A percentile compares a stretch with the other conserved stretches of the same genome.
Evolutionary conservation across 2,888 invertebrate species (phyloP).

Genomic region (Andricus quercusramuli): DNA sequence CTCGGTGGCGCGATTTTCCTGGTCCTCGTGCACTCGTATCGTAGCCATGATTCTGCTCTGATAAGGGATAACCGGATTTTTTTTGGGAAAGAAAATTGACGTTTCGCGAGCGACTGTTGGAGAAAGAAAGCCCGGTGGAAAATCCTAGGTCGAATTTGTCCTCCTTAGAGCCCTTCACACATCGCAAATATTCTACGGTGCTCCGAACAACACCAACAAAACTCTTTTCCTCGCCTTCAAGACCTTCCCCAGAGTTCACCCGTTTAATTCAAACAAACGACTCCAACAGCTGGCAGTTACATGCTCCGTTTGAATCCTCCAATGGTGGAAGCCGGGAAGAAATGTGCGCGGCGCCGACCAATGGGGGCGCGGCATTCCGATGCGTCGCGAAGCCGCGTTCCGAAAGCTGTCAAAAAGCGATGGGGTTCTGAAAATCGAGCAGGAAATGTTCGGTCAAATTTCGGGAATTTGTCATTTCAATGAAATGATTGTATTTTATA

Average conservation of each 20-base stretch:
- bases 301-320: slow-evolving; percentile 65
- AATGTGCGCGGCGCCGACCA: not conserved
- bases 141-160: not conserved
- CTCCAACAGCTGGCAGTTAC: slow-evolving; percentile 70
- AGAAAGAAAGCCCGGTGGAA: not conserved
- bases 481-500: not conserved
- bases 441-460: not conserved
- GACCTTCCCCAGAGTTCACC: not conserved
- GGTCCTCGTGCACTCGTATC: slow-evolving; percentile 88
- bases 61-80: not conserved
- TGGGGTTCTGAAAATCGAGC: not conserved
- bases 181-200: slow-evolving; percentile 64
- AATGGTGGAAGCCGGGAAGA: slow-evolving; percentile 47
- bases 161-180: slow-evolving; percentile 55
- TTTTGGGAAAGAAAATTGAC: not conserved
- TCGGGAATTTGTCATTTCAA: not conserved
- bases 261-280: slow-evolving; percentile 65
- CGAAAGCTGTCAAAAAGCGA: not conserved
- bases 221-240: slow-evolving; percentile 65
- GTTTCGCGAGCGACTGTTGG: not conserved
- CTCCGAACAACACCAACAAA: slow-evolving; percentile 66
- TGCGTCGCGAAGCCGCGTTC: not conserved
- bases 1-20: slow-evolving; percentile 84
- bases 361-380: not conserved
- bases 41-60: slow-evolving; percentile 82